These are phyloP conservation scores for Euphydryas editha DNA, from an alignment of 2,888 invertebrate genomes.

Conservation along the genomic window DNA sequence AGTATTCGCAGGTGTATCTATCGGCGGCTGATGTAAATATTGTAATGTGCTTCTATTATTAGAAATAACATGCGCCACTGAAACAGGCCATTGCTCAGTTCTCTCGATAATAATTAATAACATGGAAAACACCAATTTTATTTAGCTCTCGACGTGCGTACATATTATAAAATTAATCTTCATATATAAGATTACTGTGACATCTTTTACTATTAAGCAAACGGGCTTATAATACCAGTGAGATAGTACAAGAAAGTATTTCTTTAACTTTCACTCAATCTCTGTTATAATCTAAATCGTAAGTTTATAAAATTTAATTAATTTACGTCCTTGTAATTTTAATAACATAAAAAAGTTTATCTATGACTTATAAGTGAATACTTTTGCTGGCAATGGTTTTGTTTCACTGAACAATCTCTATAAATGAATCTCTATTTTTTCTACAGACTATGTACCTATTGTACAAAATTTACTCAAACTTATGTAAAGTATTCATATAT, in stretches of 20 bases:
- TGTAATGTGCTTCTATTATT: slow-evolving; percentile 80
- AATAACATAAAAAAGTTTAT: neutral
- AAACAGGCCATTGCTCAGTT: slow-evolving; percentile 79
- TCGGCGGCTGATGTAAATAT: slow-evolving; percentile 77
- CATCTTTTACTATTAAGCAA: neutral
- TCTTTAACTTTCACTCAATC: neutral
- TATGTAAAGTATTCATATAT: slow-evolving; percentile 76
- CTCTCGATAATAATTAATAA: slow-evolving; percentile 18
- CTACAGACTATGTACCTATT: slow-evolving; percentile 80
- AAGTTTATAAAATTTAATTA: neutral
- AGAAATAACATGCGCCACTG: slow-evolving; percentile 75
- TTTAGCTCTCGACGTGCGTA: slow-evolving; percentile 3
- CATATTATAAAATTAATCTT: slow-evolving; percentile 2
- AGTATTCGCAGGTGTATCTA: slow-evolving; percentile 60
- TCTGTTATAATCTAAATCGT: neutral
- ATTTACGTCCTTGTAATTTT: neutral
- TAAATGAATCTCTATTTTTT: slow-evolving; percentile 83
- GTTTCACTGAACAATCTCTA: slow-evolving; percentile 82
- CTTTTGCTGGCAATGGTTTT: slow-evolving; percentile 69
- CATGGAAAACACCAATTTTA: slow-evolving; percentile 6
- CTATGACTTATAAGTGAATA: slow-evolving; percentile 22
- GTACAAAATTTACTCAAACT: slow-evolving; percentile 78
- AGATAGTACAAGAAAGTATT: neutral
- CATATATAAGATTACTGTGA: neutral
- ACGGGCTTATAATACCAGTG: neutral